These are phyloP conservation scores for Falco columbarius DNA, from an alignment of 2,797 vertebrate species.

Conservation along the genomic window DNA sequence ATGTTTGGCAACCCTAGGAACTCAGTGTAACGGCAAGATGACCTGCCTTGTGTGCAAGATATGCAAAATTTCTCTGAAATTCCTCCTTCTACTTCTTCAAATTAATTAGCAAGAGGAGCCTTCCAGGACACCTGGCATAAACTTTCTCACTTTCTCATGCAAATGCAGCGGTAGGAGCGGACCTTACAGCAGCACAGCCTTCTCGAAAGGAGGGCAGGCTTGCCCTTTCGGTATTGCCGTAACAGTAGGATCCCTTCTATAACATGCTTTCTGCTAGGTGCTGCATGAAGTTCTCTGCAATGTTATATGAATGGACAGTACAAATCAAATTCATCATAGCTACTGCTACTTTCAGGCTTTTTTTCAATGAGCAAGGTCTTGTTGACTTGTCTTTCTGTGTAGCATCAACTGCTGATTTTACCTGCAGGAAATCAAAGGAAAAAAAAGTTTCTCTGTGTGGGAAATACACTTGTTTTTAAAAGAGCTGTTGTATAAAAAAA, in stretches of 20 bases:
- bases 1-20: neutral
- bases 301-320: neutral
- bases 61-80: neutral
- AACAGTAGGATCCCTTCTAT: neutral
- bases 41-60: neutral
- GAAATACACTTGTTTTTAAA: neutral
- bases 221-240: neutral
- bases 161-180: neutral
- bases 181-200: neutral
- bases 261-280: neutral
- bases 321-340: neutral
- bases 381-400: neutral
- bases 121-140: neutral
- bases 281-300: neutral
- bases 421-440: constrained; percentile 1
- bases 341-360: neutral
- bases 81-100: neutral
- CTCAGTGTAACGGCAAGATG: neutral
- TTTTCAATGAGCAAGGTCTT: neutral
- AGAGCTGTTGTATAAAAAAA: neutral
- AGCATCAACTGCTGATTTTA: neutral
- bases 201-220: neutral
- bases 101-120: neutral
- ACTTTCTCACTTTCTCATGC: neutral
- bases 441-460: neutral